Evolutionary conservation across 1,140 invertebrate species (phyloP).

Genomic region (Penaeus indicus): DNA sequence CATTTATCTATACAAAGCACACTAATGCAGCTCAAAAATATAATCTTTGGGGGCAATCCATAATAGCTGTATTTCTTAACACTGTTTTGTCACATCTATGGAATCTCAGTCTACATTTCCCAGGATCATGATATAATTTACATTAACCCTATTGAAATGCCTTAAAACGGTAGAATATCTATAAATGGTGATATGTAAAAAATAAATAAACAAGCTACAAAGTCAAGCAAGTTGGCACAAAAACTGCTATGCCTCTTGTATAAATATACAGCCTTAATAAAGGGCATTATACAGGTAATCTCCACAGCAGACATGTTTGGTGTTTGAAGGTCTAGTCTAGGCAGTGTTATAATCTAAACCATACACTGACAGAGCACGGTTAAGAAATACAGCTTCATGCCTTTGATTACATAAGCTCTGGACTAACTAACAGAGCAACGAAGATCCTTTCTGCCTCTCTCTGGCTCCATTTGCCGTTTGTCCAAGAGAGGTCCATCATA

Average conservation of each 20-base stretch:
- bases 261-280: not conserved
- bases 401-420: constrained; percentile 55
- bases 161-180: constrained; percentile 17
- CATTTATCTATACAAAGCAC: constrained; percentile 58
- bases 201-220: constrained; percentile 29
- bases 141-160: constrained; percentile 5
- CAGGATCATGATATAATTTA: too few relatives aligned
- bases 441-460: constrained; percentile 27
- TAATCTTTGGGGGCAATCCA: constrained; percentile 55
- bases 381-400: constrained; percentile 29
- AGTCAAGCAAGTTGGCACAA: constrained; percentile 17
- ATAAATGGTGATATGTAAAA: constrained; percentile 54
- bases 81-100: constrained; percentile 37
- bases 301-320: constrained; percentile 11
- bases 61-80: constrained; percentile 51
- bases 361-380: constrained; percentile 41
- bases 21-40: constrained; percentile 62
- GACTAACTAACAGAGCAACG: constrained; percentile 36
- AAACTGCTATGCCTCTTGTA: not conserved
- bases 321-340: constrained; percentile 23
- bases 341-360: constrained; percentile 18
- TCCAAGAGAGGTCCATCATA: constrained; percentile 38
- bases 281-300: constrained; percentile 8
- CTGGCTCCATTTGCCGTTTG: constrained; percentile 25
- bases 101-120: too few relatives aligned